Percentiles rank a stretch among this genome's conserved stretches.
These are phyloP conservation scores for Eptesicus fuscus DNA, from an alignment of 2,113 vertebrate genomes.

Conservation along the genomic window DNA sequence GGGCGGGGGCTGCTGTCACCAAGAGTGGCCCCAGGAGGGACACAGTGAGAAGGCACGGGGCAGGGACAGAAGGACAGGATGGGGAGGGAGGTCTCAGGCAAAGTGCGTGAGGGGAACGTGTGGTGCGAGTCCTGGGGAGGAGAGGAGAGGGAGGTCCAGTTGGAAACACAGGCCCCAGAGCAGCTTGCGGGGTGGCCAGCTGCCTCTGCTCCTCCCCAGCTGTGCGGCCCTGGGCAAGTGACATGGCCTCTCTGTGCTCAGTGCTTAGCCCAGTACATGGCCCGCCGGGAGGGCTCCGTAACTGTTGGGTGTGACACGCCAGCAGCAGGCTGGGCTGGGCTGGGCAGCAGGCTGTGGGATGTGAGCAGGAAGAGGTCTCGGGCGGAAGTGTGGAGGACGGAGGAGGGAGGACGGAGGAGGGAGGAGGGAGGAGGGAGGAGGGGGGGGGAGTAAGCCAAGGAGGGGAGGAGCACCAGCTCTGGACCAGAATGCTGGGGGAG, in stretches of 20 bases:
- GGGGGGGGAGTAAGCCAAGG: background rate
- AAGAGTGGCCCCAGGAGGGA: background rate
- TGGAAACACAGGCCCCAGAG: no score
- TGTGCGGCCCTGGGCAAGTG: background rate
- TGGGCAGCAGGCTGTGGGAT: background rate
- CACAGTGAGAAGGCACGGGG: background rate
- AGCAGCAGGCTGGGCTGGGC: background rate
- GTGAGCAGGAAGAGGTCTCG: background rate
- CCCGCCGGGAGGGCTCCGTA: fast-evolving
- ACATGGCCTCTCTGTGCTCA: background rate
- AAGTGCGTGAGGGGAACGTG: fast-evolving
- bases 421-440: no score
- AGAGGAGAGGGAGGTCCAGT: background rate
- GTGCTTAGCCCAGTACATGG: background rate
- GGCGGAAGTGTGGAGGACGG: background rate
- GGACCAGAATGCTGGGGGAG: fast-evolving
- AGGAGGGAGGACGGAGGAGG: no score
- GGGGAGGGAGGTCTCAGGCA: background rate
- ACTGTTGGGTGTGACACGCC: background rate
- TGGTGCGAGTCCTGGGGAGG: fast-evolving
- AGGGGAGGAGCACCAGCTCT: fast-evolving
- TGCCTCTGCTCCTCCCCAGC: background rate
- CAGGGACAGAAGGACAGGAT: background rate
- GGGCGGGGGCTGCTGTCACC: background rate
- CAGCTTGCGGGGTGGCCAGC: fast-evolving